Conservation (phyloP, 1,140 invertebrate species). For the Uloborus diversus region DNA sequence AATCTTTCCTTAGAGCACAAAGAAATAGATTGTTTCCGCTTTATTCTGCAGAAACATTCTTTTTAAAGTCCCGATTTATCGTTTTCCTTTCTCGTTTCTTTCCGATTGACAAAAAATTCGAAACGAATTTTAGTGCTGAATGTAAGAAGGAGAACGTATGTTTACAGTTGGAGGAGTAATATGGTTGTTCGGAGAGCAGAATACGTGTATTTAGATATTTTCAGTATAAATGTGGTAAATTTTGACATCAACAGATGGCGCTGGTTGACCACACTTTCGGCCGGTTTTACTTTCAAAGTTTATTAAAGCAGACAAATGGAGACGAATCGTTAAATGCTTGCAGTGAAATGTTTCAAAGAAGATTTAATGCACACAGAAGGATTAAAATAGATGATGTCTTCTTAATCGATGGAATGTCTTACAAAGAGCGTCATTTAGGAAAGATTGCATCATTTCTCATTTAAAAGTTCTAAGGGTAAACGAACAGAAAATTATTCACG, state of each 20-base stretch:
- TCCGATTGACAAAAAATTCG: not conserved
- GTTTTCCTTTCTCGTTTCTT: not conserved
- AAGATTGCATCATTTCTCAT: too few species aligned
- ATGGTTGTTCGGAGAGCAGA: not conserved
- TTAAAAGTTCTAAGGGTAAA: too few species aligned
- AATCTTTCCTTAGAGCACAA: slow-evolving; percentile 47
- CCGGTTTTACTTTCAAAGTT: too few species aligned
- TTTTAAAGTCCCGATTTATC: not conserved
- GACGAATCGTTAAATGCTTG: too few species aligned
- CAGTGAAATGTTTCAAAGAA: too few species aligned
- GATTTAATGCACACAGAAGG: too few species aligned
- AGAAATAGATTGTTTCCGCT: slow-evolving; percentile 49
- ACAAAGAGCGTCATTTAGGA: too few species aligned
- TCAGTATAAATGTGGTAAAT: not conserved
- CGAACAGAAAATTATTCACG: too few species aligned
- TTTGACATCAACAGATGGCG: slow-evolving; percentile 11
- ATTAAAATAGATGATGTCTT: too few species aligned
- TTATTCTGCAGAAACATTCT: slow-evolving; percentile 20
- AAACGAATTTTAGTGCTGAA: not conserved
- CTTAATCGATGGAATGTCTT: too few species aligned
- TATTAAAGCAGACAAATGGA: too few species aligned
- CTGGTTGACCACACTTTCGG: not conserved
- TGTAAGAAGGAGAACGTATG: slow-evolving; percentile 2
- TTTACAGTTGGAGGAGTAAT: slow-evolving; percentile 26
- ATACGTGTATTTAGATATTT: not conserved